Percentiles rank a stretch among this genome's conserved stretches.
Conservation (phyloP, 2,797 vertebrate species). For the Cichlasoma orientale region DNA sequence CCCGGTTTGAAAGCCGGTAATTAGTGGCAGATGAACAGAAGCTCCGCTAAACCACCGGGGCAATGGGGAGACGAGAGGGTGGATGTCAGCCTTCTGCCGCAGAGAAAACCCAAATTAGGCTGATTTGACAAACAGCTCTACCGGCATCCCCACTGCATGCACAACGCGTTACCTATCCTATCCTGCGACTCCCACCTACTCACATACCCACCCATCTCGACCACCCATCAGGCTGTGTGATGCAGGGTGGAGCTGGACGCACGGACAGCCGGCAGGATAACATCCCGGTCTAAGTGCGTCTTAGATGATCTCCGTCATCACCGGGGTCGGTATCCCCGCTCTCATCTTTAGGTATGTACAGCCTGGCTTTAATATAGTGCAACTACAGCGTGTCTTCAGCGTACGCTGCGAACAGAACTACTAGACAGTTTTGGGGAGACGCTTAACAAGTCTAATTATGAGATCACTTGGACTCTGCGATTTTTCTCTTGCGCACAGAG, state of each 20-base stretch:
- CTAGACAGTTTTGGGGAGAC: neutral
- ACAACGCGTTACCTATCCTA: conserved; percentile 29
- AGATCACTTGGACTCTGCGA: conserved; percentile 16
- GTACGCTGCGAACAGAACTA: conserved; percentile 16
- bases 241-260: conserved; percentile 60
- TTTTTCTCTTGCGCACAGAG: conserved; percentile 49
- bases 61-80: conserved; percentile 24
- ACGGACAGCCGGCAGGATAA: conserved; percentile 14
- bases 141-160: conserved; percentile 34
- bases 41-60: conserved; percentile 27
- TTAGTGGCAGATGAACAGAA: conserved; percentile 39
- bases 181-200: conserved; percentile 19
- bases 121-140: conserved; percentile 12
- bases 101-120: conserved; percentile 43
- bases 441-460: conserved; percentile 17
- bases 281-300: conserved; percentile 13
- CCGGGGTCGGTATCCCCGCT: conserved; percentile 15
- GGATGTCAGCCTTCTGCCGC: conserved; percentile 51
- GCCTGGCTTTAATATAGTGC: neutral
- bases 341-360: conserved; percentile 45
- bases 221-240: conserved; percentile 37
- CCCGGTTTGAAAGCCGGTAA: conserved; percentile 48
- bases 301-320: conserved; percentile 38
- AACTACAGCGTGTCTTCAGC: neutral
- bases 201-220: neutral